Conservation (phyloP, 2,797 vertebrate genomes). For the Neomorphus geoffroyi region DNA sequence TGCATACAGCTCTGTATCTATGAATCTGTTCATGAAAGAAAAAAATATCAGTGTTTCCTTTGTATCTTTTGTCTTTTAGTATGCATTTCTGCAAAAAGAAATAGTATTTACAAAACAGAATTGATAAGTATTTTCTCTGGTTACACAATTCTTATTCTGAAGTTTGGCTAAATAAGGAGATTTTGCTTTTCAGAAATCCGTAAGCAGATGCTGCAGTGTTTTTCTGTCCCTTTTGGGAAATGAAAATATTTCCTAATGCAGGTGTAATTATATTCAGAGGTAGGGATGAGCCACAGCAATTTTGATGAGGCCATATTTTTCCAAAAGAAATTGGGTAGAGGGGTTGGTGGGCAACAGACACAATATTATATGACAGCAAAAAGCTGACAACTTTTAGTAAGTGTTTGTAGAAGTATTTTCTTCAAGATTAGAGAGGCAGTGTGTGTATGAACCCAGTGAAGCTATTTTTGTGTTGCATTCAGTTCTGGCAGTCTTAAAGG, state of each 20-base stretch:
- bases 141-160: neutral
- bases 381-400: neutral
- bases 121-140: neutral
- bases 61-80: neutral
- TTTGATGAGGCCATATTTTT: neutral
- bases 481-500: neutral
- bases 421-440: neutral
- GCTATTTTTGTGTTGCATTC: neutral
- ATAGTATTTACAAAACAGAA: neutral
- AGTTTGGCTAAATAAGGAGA: neutral
- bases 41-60: neutral
- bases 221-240: neutral
- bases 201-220: neutral
- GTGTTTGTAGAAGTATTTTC: neutral
- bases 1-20: neutral
- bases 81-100: neutral
- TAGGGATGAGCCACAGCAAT: neutral
- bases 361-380: neutral
- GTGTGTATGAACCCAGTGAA: neutral
- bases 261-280: neutral
- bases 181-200: neutral
- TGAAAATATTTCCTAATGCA: neutral
- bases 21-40: neutral
- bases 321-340: neutral
- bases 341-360: neutral